phyloP scores from a whole-genome alignment of 2,113 vertebrate genomes.

The Benthochromis sp. region DNA sequence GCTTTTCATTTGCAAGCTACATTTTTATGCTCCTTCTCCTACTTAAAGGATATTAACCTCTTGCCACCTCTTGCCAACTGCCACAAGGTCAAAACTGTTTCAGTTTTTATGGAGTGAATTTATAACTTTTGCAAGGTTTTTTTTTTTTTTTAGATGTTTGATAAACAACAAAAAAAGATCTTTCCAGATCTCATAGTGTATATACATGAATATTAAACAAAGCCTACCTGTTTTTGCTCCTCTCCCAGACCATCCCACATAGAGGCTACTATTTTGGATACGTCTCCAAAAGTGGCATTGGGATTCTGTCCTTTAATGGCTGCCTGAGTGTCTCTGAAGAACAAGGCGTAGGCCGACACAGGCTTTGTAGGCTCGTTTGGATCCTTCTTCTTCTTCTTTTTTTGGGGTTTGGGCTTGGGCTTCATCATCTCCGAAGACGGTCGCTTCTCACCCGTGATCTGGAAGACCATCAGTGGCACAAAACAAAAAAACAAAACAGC shows the following conservation, averaged over 20 bases:
- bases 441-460: conserved; percentile 91
- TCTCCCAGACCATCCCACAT: conserved; percentile 98
- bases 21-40: background rate
- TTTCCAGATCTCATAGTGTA: background rate
- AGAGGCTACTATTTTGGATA: conserved; percentile 96
- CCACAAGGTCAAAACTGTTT: background rate
- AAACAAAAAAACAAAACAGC: background rate
- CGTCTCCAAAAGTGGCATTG: conserved; percentile 94
- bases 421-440: conserved; percentile 91
- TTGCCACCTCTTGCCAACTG: background rate
- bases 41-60: background rate
- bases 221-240: conserved; percentile 88
- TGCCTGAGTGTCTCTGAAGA: conserved; percentile 97
- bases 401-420: conserved; percentile 94
- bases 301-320: conserved; percentile 98
- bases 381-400: conserved; percentile 99
- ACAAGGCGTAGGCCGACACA: conserved; percentile 93
- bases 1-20: background rate
- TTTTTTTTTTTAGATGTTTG: background rate
- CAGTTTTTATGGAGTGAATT: background rate
- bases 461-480: conserved; percentile 42
- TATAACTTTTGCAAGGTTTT: rapidly evolving
- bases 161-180: rapidly evolving
- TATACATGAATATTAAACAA: background rate
- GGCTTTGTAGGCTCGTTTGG: conserved; percentile 97